phyloP scores from a whole-genome alignment of 2,113 vertebrate species.

The Triplophysa dalaica region DNA sequence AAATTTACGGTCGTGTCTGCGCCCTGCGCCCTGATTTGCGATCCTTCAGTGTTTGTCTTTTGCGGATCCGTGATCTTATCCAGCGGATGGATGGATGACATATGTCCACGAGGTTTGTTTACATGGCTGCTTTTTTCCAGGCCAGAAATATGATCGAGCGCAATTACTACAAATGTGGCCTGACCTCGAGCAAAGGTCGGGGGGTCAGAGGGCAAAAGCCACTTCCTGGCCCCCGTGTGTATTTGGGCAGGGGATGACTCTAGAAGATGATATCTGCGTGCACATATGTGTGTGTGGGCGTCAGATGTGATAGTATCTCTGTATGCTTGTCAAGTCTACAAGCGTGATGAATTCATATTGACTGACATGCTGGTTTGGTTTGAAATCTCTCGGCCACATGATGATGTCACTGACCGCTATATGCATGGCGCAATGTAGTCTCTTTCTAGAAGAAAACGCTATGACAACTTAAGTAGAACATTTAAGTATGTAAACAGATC shows the following conservation, averaged over 20 bases:
- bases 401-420: background rate
- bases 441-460: background rate
- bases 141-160: slow-evolving; percentile 69
- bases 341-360: background rate
- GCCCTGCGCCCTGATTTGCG: slow-evolving; percentile 70
- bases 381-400: background rate
- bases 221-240: slow-evolving; percentile 72
- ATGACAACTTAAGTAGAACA: too few species aligned
- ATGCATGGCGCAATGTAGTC: background rate
- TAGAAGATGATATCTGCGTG: slow-evolving; percentile 41
- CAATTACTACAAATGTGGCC: slow-evolving; percentile 67
- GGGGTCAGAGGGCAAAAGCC: slow-evolving; percentile 70
- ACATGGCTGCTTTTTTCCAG: slow-evolving; percentile 66
- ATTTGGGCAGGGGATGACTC: slow-evolving; percentile 59
- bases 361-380: slow-evolving; percentile 16
- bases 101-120: slow-evolving; percentile 73
- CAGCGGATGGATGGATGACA: slow-evolving; percentile 68
- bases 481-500: too few species aligned
- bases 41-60: slow-evolving; percentile 74
- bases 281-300: slow-evolving; percentile 51
- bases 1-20: slow-evolving; percentile 72
- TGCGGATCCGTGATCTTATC: slow-evolving; percentile 75
- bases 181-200: slow-evolving; percentile 57
- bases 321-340: slow-evolving; percentile 32
- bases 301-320: slow-evolving; percentile 40